Evolutionary conservation across 2,113 vertebrate genomes (phyloP), one percentile per base, ranked within the genome.

Genomic region (Heterotis niloticus): DNA sequence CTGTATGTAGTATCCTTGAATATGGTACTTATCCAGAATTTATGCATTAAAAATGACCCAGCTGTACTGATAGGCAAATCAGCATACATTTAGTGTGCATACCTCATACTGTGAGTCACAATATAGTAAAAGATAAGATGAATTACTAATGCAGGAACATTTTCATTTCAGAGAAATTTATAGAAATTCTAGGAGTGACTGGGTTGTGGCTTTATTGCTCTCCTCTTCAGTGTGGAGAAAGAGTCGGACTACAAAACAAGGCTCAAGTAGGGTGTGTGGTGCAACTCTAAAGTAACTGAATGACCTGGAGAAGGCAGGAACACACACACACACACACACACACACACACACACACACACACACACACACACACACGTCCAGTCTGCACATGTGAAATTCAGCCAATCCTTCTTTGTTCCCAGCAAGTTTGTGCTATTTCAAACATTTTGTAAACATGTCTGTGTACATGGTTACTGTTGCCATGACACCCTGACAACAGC

Each of bases 401-500:
- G 17, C 64, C 80, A 82, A 18, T 84, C 20, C 57, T 16, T 1
- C 79, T 86, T 66, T 82, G 59, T 68, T 91, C 91, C 90, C 90
- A 88, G 87, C 81, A 90, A 89, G 90, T 92, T 94, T 89, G 90
- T 89, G 90, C 92, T 87, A 89, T 91, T 91, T 94, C 87, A 95
- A 95, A 94, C 93, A 93, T 92, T 94, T 81, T 91, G 93, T 95
- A 96, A 97, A 97, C 95, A 98, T 88, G 83, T 89, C 89, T 84
- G 87, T 90, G 86, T 88, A 86, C 94, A 85, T 96, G 93, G 96
- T 95, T 91, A 98, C 96, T 4, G 95, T 99, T 91, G 87, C 96
- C 94, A 96, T 95, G 90, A 94, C 90, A 95, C 94, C 93, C 83
- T 85, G 91, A 94, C 93, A 96, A 98, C 95, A 97, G 90, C 87